A percentile compares a stretch with the other conserved stretches of the same genome.
Evolutionary conservation across 2,888 invertebrate species (phyloP).

Genomic region (Spilarctia lutea): DNA sequence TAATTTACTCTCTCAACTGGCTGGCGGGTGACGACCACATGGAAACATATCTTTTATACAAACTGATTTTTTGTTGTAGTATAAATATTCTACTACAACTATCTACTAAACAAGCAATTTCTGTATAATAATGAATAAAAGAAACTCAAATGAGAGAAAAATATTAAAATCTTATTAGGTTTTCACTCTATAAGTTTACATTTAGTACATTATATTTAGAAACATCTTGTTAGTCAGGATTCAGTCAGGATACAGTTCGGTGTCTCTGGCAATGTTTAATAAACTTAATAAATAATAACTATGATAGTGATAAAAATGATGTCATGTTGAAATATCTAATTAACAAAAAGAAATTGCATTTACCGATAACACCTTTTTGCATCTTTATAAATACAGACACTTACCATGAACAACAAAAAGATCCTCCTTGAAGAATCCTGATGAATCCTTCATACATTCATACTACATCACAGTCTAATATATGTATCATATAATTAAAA

Average conservation of each 20-base stretch:
- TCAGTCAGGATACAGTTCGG: background rate
- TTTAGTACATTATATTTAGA: background rate
- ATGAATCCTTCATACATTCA: conserved; percentile 67
- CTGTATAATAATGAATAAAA: too few relatives aligned
- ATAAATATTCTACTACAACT: too few relatives aligned
- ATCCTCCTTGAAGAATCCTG: conserved; percentile 57
- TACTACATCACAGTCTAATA: conserved; percentile 58
- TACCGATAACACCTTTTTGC: background rate
- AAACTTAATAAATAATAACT: background rate
- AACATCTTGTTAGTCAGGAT: background rate
- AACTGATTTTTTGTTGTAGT: too few relatives aligned
- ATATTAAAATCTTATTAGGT: too few relatives aligned
- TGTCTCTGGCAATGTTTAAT: background rate
- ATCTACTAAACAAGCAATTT: too few relatives aligned
- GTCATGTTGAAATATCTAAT: background rate
- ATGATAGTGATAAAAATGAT: background rate
- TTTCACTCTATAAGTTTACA: background rate
- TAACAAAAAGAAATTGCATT: background rate
- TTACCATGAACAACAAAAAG: conserved; percentile 76
- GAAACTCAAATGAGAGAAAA: too few relatives aligned
- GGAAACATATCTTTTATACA: too few relatives aligned
- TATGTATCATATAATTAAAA: conserved; percentile 50
- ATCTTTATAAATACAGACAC: conserved; percentile 46
- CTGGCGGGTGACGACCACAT: too few relatives aligned
- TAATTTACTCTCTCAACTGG: too few relatives aligned